A percentile compares a stretch with the other conserved stretches of the same genome.
These are phyloP conservation scores for Colistium nudipinnis DNA, from an alignment of 2,113 vertebrate genomes.

Conservation along the genomic window DNA sequence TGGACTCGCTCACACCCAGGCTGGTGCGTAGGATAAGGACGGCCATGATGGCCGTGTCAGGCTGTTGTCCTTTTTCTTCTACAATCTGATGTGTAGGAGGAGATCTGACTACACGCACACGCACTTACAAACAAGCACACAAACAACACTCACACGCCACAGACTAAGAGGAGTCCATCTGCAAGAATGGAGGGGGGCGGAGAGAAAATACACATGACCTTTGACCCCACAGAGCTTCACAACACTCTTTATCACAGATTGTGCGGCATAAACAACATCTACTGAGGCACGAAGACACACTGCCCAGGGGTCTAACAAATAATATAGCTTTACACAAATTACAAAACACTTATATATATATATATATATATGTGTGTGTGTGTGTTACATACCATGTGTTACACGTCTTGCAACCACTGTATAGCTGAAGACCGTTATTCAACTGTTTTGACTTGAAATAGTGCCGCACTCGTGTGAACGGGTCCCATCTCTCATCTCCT, in stretches of 20 bases:
- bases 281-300: not conserved
- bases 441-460: too few relatives aligned
- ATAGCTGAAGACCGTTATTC: not conserved
- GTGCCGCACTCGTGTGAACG: too few relatives aligned
- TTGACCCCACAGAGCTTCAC: slow-evolving; percentile 19
- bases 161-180: slow-evolving; percentile 35
- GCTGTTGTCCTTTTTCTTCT: slow-evolving; percentile 75
- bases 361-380: too few relatives aligned
- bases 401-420: too few relatives aligned
- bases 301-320: not conserved
- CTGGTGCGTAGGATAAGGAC: slow-evolving; percentile 79
- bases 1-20: slow-evolving; percentile 64
- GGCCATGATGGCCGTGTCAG: slow-evolving; percentile 58
- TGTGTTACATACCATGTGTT: too few relatives aligned
- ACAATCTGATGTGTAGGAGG: slow-evolving; percentile 75
- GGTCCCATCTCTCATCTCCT: too few relatives aligned
- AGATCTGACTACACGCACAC: slow-evolving; percentile 28
- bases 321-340: not conserved
- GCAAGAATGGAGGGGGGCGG: slow-evolving; percentile 7
- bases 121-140: not conserved
- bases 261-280: not conserved
- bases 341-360: too few relatives aligned
- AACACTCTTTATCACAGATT: not conserved
- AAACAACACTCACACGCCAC: slow-evolving; percentile 28
- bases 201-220: slow-evolving; percentile 29